Evolutionary conservation across 2,888 invertebrate species (phyloP).

Genomic region (Timandra comae): DNA sequence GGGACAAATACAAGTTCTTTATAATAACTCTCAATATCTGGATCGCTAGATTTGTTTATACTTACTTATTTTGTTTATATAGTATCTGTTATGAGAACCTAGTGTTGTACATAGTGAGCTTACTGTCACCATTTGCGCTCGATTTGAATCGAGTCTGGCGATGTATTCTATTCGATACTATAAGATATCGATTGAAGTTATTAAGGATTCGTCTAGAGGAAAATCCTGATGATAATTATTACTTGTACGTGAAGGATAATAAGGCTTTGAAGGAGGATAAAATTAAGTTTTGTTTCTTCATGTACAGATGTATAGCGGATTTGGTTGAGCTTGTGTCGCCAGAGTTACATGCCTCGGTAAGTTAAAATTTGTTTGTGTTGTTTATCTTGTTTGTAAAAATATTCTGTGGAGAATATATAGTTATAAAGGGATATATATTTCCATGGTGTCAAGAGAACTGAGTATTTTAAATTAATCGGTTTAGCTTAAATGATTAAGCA

Average conservation of each 20-base stretch:
- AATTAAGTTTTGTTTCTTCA: constrained; percentile 38
- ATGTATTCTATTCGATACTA: constrained; percentile 44
- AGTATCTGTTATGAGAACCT: constrained; percentile 33
- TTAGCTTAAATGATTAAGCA: no score
- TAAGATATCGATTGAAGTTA: constrained; percentile 47
- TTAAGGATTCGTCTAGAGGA: constrained; percentile 49
- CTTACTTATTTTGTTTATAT: constrained; percentile 33
- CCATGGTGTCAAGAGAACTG: no score
- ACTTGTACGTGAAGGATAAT: constrained; percentile 47
- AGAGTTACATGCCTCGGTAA: constrained; percentile 55
- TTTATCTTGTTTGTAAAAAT: no score
- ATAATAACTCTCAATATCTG: constrained; percentile 33
- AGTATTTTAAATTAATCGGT: no score
- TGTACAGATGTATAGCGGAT: constrained; percentile 54
- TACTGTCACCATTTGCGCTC: constrained; percentile 45
- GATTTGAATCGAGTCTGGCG: constrained; percentile 61
- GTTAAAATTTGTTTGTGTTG: no score
- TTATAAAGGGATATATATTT: no score
- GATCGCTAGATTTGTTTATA: constrained; percentile 38
- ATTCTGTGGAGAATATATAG: no score
- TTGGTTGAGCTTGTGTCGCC: constrained; percentile 47
- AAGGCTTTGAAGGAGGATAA: constrained; percentile 48
- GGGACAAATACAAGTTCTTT: constrained; percentile 29
- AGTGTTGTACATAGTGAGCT: constrained; percentile 32
- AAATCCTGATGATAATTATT: constrained; percentile 37